phyloP scores from a whole-genome alignment of 1,140 invertebrate genomes.

The Globodera ellingtonae region DNA sequence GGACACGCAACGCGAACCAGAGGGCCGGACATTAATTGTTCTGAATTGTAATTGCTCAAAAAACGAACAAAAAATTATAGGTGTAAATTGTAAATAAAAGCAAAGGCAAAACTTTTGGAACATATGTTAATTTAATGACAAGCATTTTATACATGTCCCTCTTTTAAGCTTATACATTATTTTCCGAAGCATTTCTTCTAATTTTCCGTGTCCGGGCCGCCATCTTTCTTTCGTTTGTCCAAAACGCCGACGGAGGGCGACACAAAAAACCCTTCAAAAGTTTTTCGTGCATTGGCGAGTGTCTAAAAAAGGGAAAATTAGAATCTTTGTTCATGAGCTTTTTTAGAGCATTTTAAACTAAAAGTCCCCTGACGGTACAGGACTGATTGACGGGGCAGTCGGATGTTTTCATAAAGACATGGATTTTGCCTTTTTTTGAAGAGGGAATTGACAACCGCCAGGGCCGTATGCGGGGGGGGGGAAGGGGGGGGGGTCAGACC shows the following conservation, averaged over 20 bases:
- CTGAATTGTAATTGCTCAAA: not conserved
- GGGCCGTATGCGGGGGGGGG: no score
- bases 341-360: no score
- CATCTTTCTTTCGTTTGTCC: constrained; percentile 1
- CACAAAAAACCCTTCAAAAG: constrained; percentile 27
- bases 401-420: no score
- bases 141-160: not conserved
- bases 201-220: not conserved
- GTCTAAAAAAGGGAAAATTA: not conserved
- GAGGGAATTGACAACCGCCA: no score
- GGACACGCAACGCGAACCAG: constrained; percentile 30
- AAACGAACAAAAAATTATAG: not conserved
- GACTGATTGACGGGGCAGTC: no score
- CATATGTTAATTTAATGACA: not conserved
- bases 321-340: no score
- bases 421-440: no score
- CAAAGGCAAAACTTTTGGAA: not conserved
- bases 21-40: constrained; percentile 13
- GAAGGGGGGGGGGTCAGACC: no score
- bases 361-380: no score
- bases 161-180: not conserved
- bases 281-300: constrained; percentile 10
- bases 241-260: constrained; percentile 15
- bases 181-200: not conserved
- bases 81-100: not conserved